A percentile compares a stretch with the other conserved stretches of the same genome.
These are phyloP conservation scores for Ariolimax columbianus DNA, from an alignment of 2,888 invertebrate species.

Conservation along the genomic window DNA sequence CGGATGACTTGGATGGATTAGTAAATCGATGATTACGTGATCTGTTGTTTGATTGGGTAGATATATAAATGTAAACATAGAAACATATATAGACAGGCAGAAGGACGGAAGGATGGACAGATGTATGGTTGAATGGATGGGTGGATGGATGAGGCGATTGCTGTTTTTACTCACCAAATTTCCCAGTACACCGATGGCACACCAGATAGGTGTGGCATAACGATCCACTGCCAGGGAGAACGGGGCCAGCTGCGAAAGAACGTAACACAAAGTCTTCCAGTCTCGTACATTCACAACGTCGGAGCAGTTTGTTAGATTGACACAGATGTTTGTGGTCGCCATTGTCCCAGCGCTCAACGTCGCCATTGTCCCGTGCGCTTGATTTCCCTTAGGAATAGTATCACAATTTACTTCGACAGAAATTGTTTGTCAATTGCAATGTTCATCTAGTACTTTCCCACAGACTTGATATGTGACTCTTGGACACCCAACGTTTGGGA, in stretches of 20 bases:
- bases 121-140: too few species aligned
- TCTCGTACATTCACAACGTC: slow-evolving; percentile 49
- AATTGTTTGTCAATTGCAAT: too few species aligned
- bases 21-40: too few species aligned
- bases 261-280: slow-evolving; percentile 55
- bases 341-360: not conserved
- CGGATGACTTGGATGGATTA: too few species aligned
- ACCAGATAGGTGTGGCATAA: slow-evolving; percentile 73
- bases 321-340: not conserved
- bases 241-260: slow-evolving; percentile 60
- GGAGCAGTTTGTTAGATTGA: slow-evolving; percentile 34
- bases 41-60: too few species aligned
- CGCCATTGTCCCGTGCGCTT: too few species aligned
- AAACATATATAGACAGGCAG: too few species aligned
- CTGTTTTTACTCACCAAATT: slow-evolving; percentile 59
- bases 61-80: too few species aligned
- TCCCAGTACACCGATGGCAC: slow-evolving; percentile 73
- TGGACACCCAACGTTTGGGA: not conserved
- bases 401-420: not conserved
- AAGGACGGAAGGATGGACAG: too few species aligned
- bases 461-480: too few species aligned
- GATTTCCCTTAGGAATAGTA: not conserved
- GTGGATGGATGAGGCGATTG: too few species aligned
- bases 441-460: not conserved
- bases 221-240: slow-evolving; percentile 68